phyloP scores from a whole-genome alignment of 23 tunicate genomes.

The Botrylloides violaceus region DNA sequence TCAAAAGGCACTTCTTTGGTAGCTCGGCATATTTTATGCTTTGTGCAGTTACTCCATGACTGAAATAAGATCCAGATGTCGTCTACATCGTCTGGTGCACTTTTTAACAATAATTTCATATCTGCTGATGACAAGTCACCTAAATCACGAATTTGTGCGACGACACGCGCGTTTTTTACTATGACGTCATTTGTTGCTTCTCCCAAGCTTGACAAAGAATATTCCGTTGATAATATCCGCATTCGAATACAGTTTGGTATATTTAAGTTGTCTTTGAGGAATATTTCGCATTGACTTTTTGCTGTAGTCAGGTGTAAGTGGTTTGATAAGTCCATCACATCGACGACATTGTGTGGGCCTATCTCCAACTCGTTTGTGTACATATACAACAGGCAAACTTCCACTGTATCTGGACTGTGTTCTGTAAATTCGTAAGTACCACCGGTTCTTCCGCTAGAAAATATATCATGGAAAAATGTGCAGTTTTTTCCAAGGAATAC shows the following conservation, averaged over 20 bases:
- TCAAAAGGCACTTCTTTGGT: not conserved
- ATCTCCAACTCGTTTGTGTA: not conserved
- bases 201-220: not conserved
- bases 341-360: not conserved
- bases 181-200: not conserved
- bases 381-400: not conserved
- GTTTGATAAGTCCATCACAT: not conserved
- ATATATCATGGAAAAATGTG: not conserved
- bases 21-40: not conserved
- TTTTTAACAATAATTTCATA: not conserved
- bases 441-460: not conserved
- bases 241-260: not conserved
- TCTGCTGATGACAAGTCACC: not conserved
- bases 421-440: not conserved
- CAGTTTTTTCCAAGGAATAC: not conserved
- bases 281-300: not conserved
- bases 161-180: not conserved
- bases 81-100: not conserved
- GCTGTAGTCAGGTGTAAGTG: not conserved
- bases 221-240: not conserved
- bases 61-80: not conserved
- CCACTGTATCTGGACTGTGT: not conserved
- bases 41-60: not conserved
- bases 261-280: not conserved
- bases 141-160: not conserved